Evolutionary conservation across 2,888 invertebrate genomes (phyloP).

Genomic region (Alsophila aescularia): DNA sequence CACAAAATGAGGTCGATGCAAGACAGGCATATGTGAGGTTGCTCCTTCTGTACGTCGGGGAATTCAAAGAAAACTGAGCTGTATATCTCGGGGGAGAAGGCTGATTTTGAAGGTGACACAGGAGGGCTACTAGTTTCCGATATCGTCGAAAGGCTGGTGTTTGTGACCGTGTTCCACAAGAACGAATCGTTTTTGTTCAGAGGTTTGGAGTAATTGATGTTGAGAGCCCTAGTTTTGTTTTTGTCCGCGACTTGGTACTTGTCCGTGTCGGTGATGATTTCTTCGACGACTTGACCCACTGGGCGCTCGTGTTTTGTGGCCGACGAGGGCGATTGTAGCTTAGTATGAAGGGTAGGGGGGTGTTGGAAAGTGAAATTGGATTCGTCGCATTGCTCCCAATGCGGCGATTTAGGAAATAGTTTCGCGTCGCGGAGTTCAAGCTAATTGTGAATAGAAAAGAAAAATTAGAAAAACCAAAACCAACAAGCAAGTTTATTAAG

Average conservation of each 20-base stretch:
- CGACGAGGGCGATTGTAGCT: slow-evolving; percentile 31
- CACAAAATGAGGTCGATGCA: slow-evolving; percentile 76
- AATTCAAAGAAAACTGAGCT: slow-evolving; percentile 77
- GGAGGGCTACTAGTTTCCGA: slow-evolving; percentile 65
- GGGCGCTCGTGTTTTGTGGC: slow-evolving; percentile 46
- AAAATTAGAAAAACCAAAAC: slow-evolving; percentile 45
- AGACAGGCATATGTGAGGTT: slow-evolving; percentile 55
- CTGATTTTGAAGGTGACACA: slow-evolving; percentile 47
- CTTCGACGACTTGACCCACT: slow-evolving; percentile 62
- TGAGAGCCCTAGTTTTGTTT: slow-evolving; percentile 53
- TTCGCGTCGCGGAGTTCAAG: slow-evolving; percentile 72
- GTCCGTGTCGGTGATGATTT: slow-evolving; percentile 61
- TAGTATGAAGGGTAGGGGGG: slow-evolving; percentile 48
- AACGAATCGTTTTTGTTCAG: slow-evolving; percentile 65
- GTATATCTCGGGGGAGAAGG: slow-evolving; percentile 66
- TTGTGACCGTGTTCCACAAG: slow-evolving; percentile 59
- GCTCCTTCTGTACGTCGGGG: slow-evolving; percentile 48
- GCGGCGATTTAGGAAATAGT: slow-evolving; percentile 66
- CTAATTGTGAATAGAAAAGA: slow-evolving; percentile 66
- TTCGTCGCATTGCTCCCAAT: slow-evolving; percentile 74
- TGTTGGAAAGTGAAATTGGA: slow-evolving; percentile 61
- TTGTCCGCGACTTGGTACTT: slow-evolving; percentile 64
- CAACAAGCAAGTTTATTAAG: slow-evolving; percentile 20
- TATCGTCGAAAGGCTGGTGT: slow-evolving; percentile 67
- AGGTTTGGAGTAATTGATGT: slow-evolving; percentile 47